Evolutionary conservation across 2,113 vertebrate species (phyloP).

Genomic region (Arvicanthis niloticus): DNA sequence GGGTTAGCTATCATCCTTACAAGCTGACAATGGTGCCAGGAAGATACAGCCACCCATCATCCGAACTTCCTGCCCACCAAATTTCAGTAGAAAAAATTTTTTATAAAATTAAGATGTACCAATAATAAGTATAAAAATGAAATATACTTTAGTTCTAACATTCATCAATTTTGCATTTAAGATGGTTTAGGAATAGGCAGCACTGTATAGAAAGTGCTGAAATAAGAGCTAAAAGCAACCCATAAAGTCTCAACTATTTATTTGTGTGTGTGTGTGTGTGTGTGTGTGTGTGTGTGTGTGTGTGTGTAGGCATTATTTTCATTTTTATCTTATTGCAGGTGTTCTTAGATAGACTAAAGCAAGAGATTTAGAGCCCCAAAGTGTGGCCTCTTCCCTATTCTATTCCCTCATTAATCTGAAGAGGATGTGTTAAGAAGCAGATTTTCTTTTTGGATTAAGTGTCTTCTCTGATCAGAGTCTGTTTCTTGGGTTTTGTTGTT

Average conservation of each 20-base stretch:
- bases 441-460: not conserved
- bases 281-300: not conserved
- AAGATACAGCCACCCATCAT: not conserved
- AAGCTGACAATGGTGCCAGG: not conserved
- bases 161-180: not conserved
- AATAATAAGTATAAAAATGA: conserved; percentile 7
- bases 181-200: not conserved
- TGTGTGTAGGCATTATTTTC: not conserved
- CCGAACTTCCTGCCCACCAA: not conserved
- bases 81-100: not conserved
- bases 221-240: not conserved
- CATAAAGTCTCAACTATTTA: not conserved
- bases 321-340: conserved; percentile 11
- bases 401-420: not conserved
- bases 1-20: not conserved
- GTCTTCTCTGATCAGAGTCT: not conserved
- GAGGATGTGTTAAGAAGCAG: not conserved
- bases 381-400: not conserved
- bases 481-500: conserved; percentile 17
- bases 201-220: not conserved
- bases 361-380: not conserved
- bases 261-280: not conserved
- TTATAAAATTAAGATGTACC: conserved; percentile 12
- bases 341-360: conserved; percentile 17
- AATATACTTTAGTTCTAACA: not conserved